Evolutionary conservation across 2,113 vertebrate genomes (phyloP).

Genomic region (Sinosuthora webbiana): DNA sequence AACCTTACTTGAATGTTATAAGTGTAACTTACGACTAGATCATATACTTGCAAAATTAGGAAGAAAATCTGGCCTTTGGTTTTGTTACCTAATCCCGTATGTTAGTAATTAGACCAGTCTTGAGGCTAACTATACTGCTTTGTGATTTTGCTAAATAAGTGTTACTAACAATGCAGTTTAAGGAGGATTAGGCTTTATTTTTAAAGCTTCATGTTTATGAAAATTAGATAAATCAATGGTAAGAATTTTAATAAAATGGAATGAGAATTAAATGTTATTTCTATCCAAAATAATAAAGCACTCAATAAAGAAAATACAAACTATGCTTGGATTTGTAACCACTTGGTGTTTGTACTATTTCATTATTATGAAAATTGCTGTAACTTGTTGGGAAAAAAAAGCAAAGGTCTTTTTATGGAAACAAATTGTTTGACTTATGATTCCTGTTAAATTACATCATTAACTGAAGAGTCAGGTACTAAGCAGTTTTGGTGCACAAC

Average conservation of each 20-base stretch:
- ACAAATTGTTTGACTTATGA: neutral
- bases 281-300: slow-evolving; percentile 45
- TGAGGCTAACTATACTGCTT: neutral
- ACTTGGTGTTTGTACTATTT: slow-evolving; percentile 37
- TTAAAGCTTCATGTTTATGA: neutral
- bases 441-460: neutral
- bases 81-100: neutral
- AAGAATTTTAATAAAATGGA: slow-evolving; percentile 43
- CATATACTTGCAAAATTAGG: neutral
- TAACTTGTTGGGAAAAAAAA: neutral
- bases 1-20: neutral
- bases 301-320: slow-evolving; percentile 42
- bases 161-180: neutral
- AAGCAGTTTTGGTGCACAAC: neutral
- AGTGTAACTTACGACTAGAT: neutral
- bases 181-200: neutral
- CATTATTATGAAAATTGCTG: neutral
- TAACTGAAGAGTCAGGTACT: neutral
- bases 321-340: slow-evolving; percentile 41
- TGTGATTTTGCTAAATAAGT: neutral
- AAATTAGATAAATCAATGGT: neutral
- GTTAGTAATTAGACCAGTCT: neutral
- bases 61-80: neutral
- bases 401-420: neutral
- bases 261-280: slow-evolving; percentile 28